Conservation (phyloP, 2,797 vertebrate genomes). For the Cottoperca gobio region DNA sequence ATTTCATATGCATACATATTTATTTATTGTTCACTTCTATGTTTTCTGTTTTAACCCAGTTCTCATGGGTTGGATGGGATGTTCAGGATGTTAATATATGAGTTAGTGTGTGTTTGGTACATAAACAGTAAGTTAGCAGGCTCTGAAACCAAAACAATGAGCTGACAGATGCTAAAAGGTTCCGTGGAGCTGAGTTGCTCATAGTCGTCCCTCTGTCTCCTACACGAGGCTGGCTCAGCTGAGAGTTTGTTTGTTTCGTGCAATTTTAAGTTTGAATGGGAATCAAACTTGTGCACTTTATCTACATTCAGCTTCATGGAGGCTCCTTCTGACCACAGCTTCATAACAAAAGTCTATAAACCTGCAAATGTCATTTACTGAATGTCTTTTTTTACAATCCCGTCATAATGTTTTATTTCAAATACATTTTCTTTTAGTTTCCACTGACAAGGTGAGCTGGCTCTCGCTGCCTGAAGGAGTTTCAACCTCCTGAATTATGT, state of each 20-base stretch:
- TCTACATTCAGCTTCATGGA: neutral
- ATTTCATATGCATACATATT: too few relatives aligned
- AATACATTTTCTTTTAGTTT: conserved; percentile 15
- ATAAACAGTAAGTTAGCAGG: too few relatives aligned
- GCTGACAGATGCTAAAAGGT: too few relatives aligned
- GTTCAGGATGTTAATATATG: too few relatives aligned
- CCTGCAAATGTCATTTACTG: neutral
- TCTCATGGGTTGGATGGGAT: too few relatives aligned
- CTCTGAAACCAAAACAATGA: too few relatives aligned
- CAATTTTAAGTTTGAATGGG: neutral
- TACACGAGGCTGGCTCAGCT: too few relatives aligned
- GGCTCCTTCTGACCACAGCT: neutral
- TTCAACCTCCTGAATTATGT: conserved; percentile 22
- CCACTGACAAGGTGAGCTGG: conserved; percentile 5
- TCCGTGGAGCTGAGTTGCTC: too few relatives aligned
- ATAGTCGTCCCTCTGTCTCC: too few relatives aligned
- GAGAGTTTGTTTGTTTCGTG: neutral
- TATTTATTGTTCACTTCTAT: too few relatives aligned
- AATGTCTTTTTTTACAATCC: neutral
- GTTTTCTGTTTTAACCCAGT: too few relatives aligned
- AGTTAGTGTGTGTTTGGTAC: too few relatives aligned
- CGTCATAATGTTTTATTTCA: conserved; percentile 3
- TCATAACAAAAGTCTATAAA: neutral
- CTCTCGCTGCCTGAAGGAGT: neutral
- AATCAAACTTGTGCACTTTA: neutral